A percentile compares a stretch with the other conserved stretches of the same genome.
These are phyloP conservation scores for Hypothenemus hampei DNA, from an alignment of 1,140 invertebrate genomes.

Conservation along the genomic window DNA sequence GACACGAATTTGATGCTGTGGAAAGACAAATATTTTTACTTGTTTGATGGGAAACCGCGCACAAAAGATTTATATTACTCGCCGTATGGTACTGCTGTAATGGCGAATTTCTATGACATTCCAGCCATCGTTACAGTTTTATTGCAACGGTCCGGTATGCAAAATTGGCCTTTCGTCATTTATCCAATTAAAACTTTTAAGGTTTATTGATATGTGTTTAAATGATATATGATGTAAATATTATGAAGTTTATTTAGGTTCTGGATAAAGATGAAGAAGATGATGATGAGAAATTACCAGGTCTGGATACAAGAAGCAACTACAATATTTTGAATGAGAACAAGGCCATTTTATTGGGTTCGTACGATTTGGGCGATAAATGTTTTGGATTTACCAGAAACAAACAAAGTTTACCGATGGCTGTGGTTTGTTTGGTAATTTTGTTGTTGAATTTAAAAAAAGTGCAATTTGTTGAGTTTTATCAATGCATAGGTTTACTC, in stretches of 20 bases:
- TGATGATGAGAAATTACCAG: constrained; percentile 45
- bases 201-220: constrained; percentile 32
- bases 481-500: constrained; percentile 48
- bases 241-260: constrained; percentile 31
- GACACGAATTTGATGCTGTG: constrained; percentile 49
- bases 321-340: constrained; percentile 50
- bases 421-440: constrained; percentile 47
- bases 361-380: constrained; percentile 51
- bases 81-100: constrained; percentile 44
- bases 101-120: constrained; percentile 50
- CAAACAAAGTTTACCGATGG: constrained; percentile 50
- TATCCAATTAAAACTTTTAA: constrained; percentile 41
- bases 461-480: no score
- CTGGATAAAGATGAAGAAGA: constrained; percentile 39
- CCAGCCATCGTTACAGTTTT: constrained; percentile 47
- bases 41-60: constrained; percentile 51
- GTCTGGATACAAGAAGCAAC: constrained; percentile 46
- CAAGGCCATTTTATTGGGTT: constrained; percentile 51
- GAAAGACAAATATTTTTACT: constrained; percentile 51
- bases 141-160: constrained; percentile 47
- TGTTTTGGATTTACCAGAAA: constrained; percentile 52
- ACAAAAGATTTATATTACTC: constrained; percentile 40
- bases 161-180: constrained; percentile 50
- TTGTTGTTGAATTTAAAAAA: no score
- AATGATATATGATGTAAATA: constrained; percentile 23